phyloP scores from a whole-genome alignment of 2,888 invertebrate genomes.

The Nephrotoma appendiculata region DNA sequence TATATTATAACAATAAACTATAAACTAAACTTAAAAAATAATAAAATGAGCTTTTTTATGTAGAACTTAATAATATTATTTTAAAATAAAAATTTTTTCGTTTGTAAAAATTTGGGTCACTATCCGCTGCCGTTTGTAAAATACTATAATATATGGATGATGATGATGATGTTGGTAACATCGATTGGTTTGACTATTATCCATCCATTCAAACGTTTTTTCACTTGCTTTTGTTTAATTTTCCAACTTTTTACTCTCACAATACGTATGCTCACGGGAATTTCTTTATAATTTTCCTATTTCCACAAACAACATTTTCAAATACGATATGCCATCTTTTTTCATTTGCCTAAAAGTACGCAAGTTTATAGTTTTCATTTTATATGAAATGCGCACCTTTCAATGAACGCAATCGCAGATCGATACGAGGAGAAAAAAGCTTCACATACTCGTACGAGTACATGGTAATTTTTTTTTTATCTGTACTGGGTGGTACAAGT shows the following conservation, averaged over 20 bases:
- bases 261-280: background rate
- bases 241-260: background rate
- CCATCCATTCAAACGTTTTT: background rate
- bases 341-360: background rate
- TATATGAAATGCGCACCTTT: background rate
- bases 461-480: background rate
- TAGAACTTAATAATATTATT: background rate
- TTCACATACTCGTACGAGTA: background rate
- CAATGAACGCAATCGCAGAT: background rate
- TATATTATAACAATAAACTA: background rate
- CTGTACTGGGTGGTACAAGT: background rate
- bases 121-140: conserved; percentile 13
- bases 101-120: conserved; percentile 14
- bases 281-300: background rate
- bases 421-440: background rate
- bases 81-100: background rate
- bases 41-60: background rate
- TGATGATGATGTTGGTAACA: conserved; percentile 2
- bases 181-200: conserved; percentile 1
- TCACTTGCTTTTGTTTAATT: background rate
- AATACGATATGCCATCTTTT: background rate
- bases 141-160: conserved; percentile 1
- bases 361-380: background rate
- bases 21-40: background rate
- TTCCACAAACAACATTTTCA: background rate